A percentile compares a stretch with the other conserved stretches of the same genome.
These are phyloP conservation scores for Sprattus sprattus DNA, from an alignment of 2,113 vertebrate genomes.

Conservation along the genomic window DNA sequence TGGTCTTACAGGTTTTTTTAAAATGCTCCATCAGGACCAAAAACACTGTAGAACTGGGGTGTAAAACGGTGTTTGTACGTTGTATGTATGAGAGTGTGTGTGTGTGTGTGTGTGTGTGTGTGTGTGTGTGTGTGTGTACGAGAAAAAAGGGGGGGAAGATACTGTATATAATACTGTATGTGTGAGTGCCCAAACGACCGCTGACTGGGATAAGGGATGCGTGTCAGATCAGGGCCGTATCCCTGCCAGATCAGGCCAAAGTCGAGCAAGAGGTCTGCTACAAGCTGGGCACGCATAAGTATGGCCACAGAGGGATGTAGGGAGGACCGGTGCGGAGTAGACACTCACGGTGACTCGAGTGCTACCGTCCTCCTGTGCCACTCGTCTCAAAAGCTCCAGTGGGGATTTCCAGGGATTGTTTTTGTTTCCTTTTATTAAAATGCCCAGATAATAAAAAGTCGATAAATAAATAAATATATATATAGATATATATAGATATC, in stretches of 20 bases:
- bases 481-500: slow-evolving; percentile 25
- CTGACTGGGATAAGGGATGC: neutral
- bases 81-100: slow-evolving; percentile 39
- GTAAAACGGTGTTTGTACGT: slow-evolving; percentile 47
- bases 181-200: slow-evolving; percentile 39
- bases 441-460: slow-evolving; percentile 35
- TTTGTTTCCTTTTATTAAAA: slow-evolving; percentile 35
- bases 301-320: neutral
- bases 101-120: slow-evolving; percentile 47
- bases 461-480: neutral
- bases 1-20: slow-evolving; percentile 57
- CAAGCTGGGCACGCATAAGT: no score
- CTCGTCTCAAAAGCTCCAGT: neutral
- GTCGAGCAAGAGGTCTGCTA: no score
- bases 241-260: neutral
- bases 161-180: slow-evolving; percentile 38
- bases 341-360: neutral
- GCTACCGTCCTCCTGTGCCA: neutral
- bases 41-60: slow-evolving; percentile 64
- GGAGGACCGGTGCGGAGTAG: neutral
- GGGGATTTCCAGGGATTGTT: slow-evolving; percentile 45
- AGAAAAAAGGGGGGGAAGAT: neutral
- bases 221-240: neutral
- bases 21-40: slow-evolving; percentile 69
- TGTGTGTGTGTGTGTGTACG: slow-evolving; percentile 36